Conservation (phyloP, 2,888 invertebrate species). For the Steinernema scapterisci region DNA sequence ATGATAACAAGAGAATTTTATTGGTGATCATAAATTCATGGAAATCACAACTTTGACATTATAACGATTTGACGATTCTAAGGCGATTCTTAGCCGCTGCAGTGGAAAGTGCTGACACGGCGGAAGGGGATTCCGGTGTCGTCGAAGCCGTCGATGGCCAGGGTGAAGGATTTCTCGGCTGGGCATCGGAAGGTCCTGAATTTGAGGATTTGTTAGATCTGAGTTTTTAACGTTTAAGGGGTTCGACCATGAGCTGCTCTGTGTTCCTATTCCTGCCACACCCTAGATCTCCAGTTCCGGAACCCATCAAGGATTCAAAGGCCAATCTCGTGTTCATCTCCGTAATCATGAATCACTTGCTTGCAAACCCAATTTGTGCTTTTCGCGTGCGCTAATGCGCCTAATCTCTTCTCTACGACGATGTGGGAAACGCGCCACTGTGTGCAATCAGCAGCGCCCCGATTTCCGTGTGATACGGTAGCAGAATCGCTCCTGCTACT, state of each 20-base stretch:
- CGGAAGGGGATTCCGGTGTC: slow-evolving; percentile 54
- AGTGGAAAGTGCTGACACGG: slow-evolving; percentile 50
- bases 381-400: background rate
- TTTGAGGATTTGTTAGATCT: background rate
- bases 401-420: background rate
- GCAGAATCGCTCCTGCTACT: background rate
- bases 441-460: too few relatives aligned
- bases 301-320: slow-evolving; percentile 28
- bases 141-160: slow-evolving; percentile 52
- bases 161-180: slow-evolving; percentile 40
- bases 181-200: slow-evolving; percentile 49
- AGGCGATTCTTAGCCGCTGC: slow-evolving; percentile 30
- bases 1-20: background rate
- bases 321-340: background rate
- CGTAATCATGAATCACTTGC: background rate
- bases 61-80: background rate
- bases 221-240: slow-evolving; percentile 16
- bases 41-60: background rate
- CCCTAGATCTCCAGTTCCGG: background rate
- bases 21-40: background rate
- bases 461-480: background rate
- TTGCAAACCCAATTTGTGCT: background rate
- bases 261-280: slow-evolving; percentile 34
- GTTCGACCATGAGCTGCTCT: slow-evolving; percentile 34
- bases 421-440: slow-evolving; percentile 3